These are phyloP conservation scores for Seladonia tumulorum DNA, from an alignment of 2,888 invertebrate genomes.

Conservation along the genomic window DNA sequence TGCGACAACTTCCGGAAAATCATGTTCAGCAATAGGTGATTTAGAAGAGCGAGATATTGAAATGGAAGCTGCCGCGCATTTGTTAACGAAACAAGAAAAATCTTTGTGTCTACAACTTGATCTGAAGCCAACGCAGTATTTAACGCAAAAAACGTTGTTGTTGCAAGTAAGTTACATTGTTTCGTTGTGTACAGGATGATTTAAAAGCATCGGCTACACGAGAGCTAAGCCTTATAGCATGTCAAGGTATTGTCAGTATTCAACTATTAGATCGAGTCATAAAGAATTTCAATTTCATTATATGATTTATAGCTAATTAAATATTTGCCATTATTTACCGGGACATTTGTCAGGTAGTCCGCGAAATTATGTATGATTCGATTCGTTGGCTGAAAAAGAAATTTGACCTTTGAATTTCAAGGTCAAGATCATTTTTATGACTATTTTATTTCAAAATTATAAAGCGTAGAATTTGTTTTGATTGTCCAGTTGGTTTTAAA, in stretches of 20 bases:
- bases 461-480: not conserved
- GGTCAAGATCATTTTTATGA: not conserved
- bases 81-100: conserved; percentile 83
- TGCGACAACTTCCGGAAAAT: conserved; percentile 69
- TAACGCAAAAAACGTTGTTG: conserved; percentile 94
- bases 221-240: not conserved
- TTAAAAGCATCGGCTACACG: not conserved
- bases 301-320: not conserved
- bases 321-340: not conserved
- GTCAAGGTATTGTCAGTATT: not conserved
- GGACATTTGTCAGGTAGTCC: not conserved
- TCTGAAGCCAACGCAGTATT: conserved; percentile 94
- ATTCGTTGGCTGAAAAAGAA: not conserved
- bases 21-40: conserved; percentile 66
- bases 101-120: conserved; percentile 86
- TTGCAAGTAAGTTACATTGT: conserved; percentile 86
- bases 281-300: not conserved
- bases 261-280: not conserved
- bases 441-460: not conserved
- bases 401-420: not conserved
- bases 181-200: not conserved
- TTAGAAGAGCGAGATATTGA: conserved; percentile 79
- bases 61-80: conserved; percentile 81
- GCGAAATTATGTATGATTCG: no score
- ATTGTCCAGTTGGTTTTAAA: not conserved